These are phyloP conservation scores for Melopsittacus undulatus DNA, from an alignment of 2,797 vertebrate species.

Conservation along the genomic window DNA sequence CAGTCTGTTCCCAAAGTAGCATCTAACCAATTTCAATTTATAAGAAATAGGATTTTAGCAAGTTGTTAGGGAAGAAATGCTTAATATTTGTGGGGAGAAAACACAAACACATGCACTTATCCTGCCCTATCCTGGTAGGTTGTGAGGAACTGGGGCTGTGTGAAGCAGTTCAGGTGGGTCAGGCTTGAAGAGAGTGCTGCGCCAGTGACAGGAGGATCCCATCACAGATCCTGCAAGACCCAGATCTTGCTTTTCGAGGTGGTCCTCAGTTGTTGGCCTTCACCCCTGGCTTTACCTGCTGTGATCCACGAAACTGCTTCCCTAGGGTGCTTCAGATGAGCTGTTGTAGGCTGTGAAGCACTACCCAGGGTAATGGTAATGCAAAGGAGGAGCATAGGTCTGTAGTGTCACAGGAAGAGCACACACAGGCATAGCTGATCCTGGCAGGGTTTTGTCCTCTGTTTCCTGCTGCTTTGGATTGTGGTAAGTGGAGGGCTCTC, in stretches of 20 bases:
- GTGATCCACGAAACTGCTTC: background rate
- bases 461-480: background rate
- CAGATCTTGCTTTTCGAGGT: background rate
- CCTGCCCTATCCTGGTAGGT: background rate
- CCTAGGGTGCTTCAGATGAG: background rate
- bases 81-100: background rate
- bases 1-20: background rate
- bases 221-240: background rate
- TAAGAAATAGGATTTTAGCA: background rate
- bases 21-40: background rate
- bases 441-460: background rate
- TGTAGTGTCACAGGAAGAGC: background rate
- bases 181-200: background rate
- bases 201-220: rapidly evolving
- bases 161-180: background rate
- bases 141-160: background rate
- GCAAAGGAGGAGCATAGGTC: background rate
- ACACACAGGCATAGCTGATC: background rate
- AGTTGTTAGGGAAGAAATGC: background rate
- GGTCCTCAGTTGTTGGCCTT: background rate
- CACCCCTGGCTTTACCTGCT: background rate
- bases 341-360: background rate
- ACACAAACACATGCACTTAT: background rate
- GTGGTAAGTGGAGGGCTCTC: background rate
- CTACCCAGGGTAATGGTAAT: background rate